phyloP scores from a whole-genome alignment of 2,113 vertebrate species.

The Scomber colias region DNA sequence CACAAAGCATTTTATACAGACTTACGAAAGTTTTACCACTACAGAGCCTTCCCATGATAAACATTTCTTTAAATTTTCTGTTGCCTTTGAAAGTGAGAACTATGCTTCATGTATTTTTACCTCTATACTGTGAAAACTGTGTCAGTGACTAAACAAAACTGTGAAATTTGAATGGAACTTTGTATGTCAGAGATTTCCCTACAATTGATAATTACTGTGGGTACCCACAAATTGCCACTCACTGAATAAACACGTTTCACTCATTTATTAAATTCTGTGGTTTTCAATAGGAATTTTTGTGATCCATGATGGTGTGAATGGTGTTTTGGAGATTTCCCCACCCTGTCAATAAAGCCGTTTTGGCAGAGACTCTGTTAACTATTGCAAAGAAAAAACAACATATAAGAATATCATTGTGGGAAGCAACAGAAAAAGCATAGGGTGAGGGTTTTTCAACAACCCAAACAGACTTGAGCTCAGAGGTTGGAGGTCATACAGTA shows the following conservation, averaged over 20 bases:
- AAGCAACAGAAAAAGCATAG: no score
- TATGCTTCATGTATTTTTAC: no score
- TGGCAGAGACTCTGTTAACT: background rate
- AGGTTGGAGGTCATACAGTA: conserved; percentile 48
- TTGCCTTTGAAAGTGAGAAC: no score
- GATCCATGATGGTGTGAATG: background rate
- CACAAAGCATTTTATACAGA: no score
- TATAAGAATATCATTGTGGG: no score
- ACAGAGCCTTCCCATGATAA: background rate
- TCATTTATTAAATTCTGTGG: background rate
- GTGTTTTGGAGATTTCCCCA: background rate
- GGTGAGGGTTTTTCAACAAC: background rate
- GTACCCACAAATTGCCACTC: background rate
- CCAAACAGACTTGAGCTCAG: background rate
- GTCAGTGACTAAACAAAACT: no score
- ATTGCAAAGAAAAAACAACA: no score
- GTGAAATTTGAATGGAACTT: background rate
- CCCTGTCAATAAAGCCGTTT: background rate
- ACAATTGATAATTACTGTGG: background rate
- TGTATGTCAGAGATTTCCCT: background rate
- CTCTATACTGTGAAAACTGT: no score
- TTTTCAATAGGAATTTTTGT: background rate
- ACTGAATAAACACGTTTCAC: background rate
- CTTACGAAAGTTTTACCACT: no score
- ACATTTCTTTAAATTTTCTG: background rate